Conservation (phyloP, 1,140 invertebrate species). For the Panagrolaimus sp. region DNA sequence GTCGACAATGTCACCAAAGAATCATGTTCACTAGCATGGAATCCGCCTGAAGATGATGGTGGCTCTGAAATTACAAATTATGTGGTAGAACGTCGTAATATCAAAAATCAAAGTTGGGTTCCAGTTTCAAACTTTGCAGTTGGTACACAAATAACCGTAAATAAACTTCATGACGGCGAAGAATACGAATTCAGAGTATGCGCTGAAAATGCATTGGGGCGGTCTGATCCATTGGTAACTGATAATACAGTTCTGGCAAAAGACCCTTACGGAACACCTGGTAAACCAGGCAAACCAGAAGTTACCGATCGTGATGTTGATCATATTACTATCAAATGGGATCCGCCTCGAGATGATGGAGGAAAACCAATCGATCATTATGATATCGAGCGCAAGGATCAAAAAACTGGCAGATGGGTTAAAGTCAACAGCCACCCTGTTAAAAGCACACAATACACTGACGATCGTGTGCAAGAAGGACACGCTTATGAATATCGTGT, state of each 20-base stretch:
- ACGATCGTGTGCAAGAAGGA: conserved; percentile 82
- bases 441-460: conserved; percentile 70
- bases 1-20: conserved; percentile 84
- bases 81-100: conserved; percentile 88
- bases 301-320: conserved; percentile 81
- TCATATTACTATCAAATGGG: conserved; percentile 75
- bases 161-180: conserved; percentile 83
- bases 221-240: conserved; percentile 79
- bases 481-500: conserved; percentile 96
- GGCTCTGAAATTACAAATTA: conserved; percentile 67
- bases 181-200: conserved; percentile 89
- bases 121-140: conserved; percentile 86
- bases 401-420: conserved; percentile 85
- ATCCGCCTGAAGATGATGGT: conserved; percentile 83
- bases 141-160: conserved; percentile 75
- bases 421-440: conserved; percentile 81
- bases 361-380: conserved; percentile 57
- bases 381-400: conserved; percentile 70
- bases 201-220: conserved; percentile 87
- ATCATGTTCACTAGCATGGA: conserved; percentile 83
- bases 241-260: conserved; percentile 79
- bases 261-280: conserved; percentile 86
- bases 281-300: conserved; percentile 79
- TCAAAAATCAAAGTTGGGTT: conserved; percentile 89
- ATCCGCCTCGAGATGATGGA: conserved; percentile 51